phyloP scores from a whole-genome alignment of 2,113 vertebrate genomes.

The Rana temporaria region DNA sequence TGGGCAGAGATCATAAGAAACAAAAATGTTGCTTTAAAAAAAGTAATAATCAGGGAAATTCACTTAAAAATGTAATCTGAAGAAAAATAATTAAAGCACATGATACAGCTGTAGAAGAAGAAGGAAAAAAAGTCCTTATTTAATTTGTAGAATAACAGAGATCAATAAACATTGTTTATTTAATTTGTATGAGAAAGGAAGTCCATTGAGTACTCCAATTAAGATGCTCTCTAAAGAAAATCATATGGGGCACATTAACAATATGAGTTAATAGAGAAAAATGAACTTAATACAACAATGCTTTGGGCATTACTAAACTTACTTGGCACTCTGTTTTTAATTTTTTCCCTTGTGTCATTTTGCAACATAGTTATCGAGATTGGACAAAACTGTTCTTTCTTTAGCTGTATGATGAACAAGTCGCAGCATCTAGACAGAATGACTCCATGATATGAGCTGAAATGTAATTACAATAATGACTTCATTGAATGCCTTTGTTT shows the following conservation, averaged over 20 bases:
- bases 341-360: constrained; percentile 47
- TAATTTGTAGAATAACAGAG: constrained; percentile 50
- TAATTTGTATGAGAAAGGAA: constrained; percentile 51
- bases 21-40: too few species aligned
- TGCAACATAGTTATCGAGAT: constrained; percentile 45
- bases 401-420: constrained; percentile 44
- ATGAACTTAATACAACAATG: constrained; percentile 28
- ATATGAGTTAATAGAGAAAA: constrained; percentile 47
- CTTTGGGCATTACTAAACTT: constrained; percentile 41
- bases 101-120: background rate
- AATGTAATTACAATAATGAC: constrained; percentile 57
- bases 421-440: constrained; percentile 53
- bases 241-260: constrained; percentile 54
- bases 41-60: too few species aligned
- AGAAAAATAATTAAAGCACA: background rate
- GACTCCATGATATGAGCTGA: constrained; percentile 53
- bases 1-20: too few species aligned
- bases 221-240: constrained; percentile 36
- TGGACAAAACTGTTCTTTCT: constrained; percentile 51
- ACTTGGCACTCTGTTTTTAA: constrained; percentile 43
- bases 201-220: constrained; percentile 33
- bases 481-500: constrained; percentile 56
- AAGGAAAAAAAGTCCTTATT: constrained; percentile 20
- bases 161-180: constrained; percentile 44
- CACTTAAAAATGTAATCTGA: too few species aligned